Conservation (phyloP, 2,113 vertebrate genomes). For the Eptatretus burgeri region DNA sequence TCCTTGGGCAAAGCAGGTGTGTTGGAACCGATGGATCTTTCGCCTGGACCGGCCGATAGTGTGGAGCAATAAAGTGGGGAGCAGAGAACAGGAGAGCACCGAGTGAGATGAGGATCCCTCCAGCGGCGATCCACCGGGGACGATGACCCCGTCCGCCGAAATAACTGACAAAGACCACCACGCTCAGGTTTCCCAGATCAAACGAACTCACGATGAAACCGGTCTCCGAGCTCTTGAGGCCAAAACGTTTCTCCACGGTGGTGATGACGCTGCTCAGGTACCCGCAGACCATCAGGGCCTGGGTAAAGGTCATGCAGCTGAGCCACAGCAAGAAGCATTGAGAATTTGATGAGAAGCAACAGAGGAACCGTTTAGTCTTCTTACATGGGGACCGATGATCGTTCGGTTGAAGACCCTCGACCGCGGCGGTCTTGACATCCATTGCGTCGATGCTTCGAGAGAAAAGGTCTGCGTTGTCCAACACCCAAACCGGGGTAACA, state of each 20-base stretch:
- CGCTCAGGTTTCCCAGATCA: constrained; percentile 2
- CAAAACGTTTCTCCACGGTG: constrained; percentile 1
- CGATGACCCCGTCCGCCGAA: neutral
- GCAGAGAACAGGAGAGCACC: neutral
- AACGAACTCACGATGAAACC: constrained; percentile 1
- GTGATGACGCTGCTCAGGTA: constrained; percentile 7
- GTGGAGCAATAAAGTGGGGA: neutral
- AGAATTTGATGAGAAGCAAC: neutral
- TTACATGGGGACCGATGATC: too few relatives aligned
- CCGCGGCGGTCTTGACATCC: too few relatives aligned
- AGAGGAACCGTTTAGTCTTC: too few relatives aligned
- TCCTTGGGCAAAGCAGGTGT: too few relatives aligned
- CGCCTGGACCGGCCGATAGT: neutral
- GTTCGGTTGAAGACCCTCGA: too few relatives aligned
- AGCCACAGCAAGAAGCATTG: neutral
- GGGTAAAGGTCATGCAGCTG: constrained; percentile 2
- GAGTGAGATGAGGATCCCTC: neutral
- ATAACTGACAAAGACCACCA: constrained; percentile 3
- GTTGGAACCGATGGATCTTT: too few relatives aligned
- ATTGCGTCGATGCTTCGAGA: too few relatives aligned
- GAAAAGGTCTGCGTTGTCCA: too few relatives aligned
- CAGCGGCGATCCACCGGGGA: constrained; percentile 1
- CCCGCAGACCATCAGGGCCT: constrained; percentile 1
- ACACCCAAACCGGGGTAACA: too few relatives aligned
- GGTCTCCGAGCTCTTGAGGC: neutral